These are phyloP conservation scores for Glaucomys volans DNA, from an alignment of 2,113 vertebrate genomes.

Conservation along the genomic window DNA sequence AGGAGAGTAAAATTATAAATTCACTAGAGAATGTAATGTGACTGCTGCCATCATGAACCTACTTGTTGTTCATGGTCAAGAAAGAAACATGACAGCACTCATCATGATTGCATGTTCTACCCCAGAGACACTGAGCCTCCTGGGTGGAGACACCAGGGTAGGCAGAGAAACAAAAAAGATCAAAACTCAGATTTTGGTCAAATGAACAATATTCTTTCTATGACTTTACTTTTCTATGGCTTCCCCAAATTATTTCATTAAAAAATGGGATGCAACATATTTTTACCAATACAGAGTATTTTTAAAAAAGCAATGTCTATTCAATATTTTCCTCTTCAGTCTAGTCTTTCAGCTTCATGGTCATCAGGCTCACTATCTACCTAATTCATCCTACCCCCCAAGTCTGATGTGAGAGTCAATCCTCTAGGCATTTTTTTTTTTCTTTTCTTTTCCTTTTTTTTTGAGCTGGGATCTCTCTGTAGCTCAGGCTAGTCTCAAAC, in stretches of 20 bases:
- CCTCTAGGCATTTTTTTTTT: not conserved
- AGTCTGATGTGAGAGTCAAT: not conserved
- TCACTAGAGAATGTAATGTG: not conserved
- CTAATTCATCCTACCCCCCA: not conserved
- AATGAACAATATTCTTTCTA: not conserved
- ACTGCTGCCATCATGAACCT: not conserved
- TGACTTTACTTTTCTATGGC: no score
- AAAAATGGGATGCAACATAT: slow-evolving; percentile 35
- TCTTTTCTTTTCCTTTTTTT: no score
- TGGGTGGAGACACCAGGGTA: not conserved
- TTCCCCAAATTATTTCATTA: not conserved
- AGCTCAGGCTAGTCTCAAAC: no score
- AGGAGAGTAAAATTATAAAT: not conserved
- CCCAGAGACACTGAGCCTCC: not conserved
- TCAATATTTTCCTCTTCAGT: not conserved
- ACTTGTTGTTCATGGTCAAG: not conserved
- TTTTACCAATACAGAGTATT: not conserved
- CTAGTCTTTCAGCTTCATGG: not conserved
- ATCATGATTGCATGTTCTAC: not conserved
- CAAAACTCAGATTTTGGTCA: slow-evolving; percentile 27
- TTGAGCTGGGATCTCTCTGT: no score
- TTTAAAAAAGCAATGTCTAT: not conserved
- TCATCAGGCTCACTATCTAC: not conserved
- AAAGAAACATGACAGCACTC: not conserved
- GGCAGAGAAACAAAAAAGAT: not conserved